phyloP scores from a whole-genome alignment of 2,888 invertebrate species.

The Hirtodrosophila duncani region DNA sequence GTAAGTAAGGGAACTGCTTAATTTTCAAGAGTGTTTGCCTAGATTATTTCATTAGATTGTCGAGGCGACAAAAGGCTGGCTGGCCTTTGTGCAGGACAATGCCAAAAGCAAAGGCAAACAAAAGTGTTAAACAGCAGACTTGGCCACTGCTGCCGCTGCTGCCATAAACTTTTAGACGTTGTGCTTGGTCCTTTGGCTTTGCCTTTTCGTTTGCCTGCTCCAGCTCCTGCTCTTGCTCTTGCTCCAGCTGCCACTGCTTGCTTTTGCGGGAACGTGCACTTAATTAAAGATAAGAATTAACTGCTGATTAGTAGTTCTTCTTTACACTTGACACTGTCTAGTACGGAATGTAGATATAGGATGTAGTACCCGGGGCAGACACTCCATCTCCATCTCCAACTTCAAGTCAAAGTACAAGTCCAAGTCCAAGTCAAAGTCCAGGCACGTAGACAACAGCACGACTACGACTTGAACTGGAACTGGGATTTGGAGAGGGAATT shows the following conservation, averaged over 20 bases:
- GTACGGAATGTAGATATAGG: no score
- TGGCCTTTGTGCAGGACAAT: conserved; percentile 62
- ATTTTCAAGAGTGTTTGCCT: conserved; percentile 70
- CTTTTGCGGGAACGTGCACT: conserved; percentile 70
- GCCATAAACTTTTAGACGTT: conserved; percentile 48
- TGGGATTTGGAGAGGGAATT: no score
- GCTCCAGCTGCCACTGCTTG: conserved; percentile 29
- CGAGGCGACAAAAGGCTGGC: conserved; percentile 53
- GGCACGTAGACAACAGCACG: conserved; percentile 47
- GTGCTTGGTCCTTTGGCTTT: no score
- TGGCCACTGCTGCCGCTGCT: conserved; percentile 28
- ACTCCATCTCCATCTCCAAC: no score
- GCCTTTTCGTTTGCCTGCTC: no score
- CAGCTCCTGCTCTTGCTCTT: neutral
- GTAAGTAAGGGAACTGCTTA: conserved; percentile 51
- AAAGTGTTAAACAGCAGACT: conserved; percentile 59
- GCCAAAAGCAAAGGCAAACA: conserved; percentile 56
- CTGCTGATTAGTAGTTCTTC: conserved; percentile 77
- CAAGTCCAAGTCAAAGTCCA: conserved; percentile 37
- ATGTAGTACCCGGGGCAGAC: conserved; percentile 9
- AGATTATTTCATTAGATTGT: conserved; percentile 73
- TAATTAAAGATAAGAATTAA: conserved; percentile 78
- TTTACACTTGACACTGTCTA: conserved; percentile 70
- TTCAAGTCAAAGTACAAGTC: conserved; percentile 10
- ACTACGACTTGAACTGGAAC: conserved; percentile 24